Evolutionary conservation across 2,797 vertebrate species (phyloP), one percentile per base, ranked within the genome.

Genomic region (Astyanax mexicanus): DNA sequence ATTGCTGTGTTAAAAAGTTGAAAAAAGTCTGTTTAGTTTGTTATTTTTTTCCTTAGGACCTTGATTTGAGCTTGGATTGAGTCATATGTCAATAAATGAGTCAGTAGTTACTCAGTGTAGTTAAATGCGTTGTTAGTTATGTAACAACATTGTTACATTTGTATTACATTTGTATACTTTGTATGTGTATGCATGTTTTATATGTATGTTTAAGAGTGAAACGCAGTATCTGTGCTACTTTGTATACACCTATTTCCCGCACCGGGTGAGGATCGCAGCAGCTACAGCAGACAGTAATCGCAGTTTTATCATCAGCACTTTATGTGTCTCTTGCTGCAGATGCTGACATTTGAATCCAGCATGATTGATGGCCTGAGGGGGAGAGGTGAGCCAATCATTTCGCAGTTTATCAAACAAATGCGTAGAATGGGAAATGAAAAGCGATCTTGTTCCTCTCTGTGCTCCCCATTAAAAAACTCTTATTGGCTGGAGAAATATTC

Each of bases 361-460:
- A 64, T 19, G 69, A 54, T 51, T 23, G 62, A 60, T 71, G 57
- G 17, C 45, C 9, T 49, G 58, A 13, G 5, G 44, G 44, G 65
- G 72, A 61, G 64, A 75, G 74, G 64, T 52, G 57, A 69, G 75
- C 84, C 79, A 81, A 81, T 86, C 80, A 78, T 80, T 77, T 83
- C 73, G 40, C 70, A 80, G 80, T 84, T 80, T 44, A 81, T 86
- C 84, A 88, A 76, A 79, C 80, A 62, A 58, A 80, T 77, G 75
- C 65, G 77, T 62, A 69, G 69, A 71, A 29, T 2, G 47, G 32
- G 66, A 37, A 64, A 32, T 57, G 1, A 57, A 65, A 65, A n/a
- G n/a, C 57, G 60, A 25, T 65, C 44, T 11, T 57, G n/a, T 37
- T 27, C 15, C 27, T 37, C 51, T 57, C 62, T 52, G 21, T 52